phyloP scores from a whole-genome alignment of 2,113 vertebrate genomes.

The Gallinago media region DNA sequence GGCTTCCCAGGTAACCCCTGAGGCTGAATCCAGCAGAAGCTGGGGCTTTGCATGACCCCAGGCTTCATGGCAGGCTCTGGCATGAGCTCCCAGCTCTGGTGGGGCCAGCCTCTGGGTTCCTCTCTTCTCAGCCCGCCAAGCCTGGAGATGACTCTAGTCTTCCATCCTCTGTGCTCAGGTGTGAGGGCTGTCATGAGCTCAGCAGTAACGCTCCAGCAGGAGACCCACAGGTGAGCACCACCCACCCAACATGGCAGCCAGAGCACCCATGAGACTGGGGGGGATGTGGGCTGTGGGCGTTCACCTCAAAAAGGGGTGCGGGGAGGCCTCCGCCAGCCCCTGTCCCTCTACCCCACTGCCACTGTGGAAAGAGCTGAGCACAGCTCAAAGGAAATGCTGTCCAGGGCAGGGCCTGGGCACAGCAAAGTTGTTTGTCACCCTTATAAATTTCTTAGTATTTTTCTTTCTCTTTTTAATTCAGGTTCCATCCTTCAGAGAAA shows the following conservation, averaged over 20 bases:
- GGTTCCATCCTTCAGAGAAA: neutral
- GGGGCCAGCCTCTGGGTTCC: neutral
- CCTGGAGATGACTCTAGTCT: accelerated
- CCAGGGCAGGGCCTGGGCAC: neutral
- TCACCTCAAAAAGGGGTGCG: accelerated
- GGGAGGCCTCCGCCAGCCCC: neutral
- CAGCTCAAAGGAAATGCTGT: neutral
- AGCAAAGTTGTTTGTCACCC: neutral
- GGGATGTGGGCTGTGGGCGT: accelerated
- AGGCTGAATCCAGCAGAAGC: neutral
- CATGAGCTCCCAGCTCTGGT: neutral
- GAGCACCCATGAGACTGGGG: accelerated
- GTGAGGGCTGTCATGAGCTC: neutral
- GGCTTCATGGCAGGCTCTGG: accelerated
- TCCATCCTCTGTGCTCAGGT: neutral
- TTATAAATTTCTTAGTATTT: neutral
- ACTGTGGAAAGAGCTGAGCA: accelerated
- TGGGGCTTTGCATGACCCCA: neutral
- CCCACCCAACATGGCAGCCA: neutral
- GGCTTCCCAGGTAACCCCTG: neutral
- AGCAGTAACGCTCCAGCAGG: neutral
- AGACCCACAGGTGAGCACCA: neutral
- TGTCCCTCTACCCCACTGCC: neutral
- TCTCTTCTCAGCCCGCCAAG: accelerated
- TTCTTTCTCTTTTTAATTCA: neutral